phyloP scores from a whole-genome alignment of 2,888 invertebrate species.

The Caenorhabditis zanzibari region DNA sequence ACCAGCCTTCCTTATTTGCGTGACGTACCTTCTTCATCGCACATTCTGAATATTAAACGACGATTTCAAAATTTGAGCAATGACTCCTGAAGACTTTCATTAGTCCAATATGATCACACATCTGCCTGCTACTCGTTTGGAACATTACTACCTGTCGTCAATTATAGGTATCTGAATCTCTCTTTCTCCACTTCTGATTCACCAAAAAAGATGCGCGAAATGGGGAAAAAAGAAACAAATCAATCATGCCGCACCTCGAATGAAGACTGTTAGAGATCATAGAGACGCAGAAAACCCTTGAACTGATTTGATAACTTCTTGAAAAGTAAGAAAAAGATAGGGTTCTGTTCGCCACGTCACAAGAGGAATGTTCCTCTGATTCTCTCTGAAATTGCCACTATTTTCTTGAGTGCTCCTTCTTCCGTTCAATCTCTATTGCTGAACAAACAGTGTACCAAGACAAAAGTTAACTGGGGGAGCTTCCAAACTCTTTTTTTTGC shows the following conservation, averaged over 20 bases:
- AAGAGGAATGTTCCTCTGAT: conserved; percentile 37
- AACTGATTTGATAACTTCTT: conserved; percentile 38
- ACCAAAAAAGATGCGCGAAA: conserved; percentile 1
- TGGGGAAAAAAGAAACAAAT: conserved; percentile 39
- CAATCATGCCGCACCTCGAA: conserved; percentile 46
- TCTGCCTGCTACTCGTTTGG: conserved; percentile 50
- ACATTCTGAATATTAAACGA: conserved; percentile 33
- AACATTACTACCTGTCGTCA: conserved; percentile 50
- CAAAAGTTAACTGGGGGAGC: conserved; percentile 25
- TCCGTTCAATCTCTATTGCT: conserved; percentile 65
- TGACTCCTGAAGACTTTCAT: conserved; percentile 14
- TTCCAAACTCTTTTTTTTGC: conserved; percentile 17
- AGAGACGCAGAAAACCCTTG: conserved; percentile 36
- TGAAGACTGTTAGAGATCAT: conserved; percentile 20
- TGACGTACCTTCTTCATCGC: conserved; percentile 46
- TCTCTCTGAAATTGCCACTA: conserved; percentile 10
- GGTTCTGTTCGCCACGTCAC: conserved; percentile 49
- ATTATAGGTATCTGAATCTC: conserved; percentile 40
- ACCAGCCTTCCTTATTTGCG: conserved; percentile 29
- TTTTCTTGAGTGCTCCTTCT: conserved; percentile 40
- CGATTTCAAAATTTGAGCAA: background rate
- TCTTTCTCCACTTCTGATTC: background rate
- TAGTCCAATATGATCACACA: conserved; percentile 33
- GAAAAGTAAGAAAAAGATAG: conserved; percentile 23
- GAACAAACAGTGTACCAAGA: conserved; percentile 57